Conservation (phyloP, 2,797 vertebrate species). For the Tragopan temminckii region DNA sequence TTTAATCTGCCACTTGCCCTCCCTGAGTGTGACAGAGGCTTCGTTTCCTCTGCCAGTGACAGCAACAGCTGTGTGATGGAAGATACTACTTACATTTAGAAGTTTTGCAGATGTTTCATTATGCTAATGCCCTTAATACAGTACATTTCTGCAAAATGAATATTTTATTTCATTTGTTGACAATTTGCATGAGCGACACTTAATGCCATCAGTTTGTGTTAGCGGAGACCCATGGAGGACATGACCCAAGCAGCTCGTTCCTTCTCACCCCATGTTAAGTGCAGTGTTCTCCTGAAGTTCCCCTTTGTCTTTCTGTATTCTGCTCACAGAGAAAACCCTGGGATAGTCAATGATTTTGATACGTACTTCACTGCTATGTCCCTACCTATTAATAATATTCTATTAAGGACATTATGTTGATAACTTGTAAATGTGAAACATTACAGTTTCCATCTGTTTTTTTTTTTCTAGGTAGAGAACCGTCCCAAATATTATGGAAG, state of each 20-base stretch:
- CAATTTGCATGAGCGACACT: not conserved
- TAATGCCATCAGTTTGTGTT: not conserved
- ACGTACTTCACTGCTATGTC: not conserved
- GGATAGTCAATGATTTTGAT: not conserved
- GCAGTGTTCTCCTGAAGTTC: not conserved
- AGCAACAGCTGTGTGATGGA: not conserved
- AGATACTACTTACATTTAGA: not conserved
- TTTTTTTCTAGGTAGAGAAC: slow-evolving; percentile 90
- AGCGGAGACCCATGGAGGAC: not conserved
- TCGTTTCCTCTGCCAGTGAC: not conserved
- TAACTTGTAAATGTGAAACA: slow-evolving; percentile 9
- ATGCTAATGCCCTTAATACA: not conserved
- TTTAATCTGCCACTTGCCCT: not conserved
- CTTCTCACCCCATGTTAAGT: not conserved
- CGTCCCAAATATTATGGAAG: slow-evolving; percentile 98
- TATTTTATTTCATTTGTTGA: not conserved
- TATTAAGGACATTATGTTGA: not conserved
- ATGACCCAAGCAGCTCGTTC: not conserved
- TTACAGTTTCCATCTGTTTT: slow-evolving; percentile 38
- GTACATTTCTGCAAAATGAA: not conserved
- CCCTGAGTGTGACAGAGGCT: not conserved
- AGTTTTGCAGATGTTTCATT: not conserved
- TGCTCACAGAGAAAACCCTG: not conserved
- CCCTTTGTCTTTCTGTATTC: not conserved
- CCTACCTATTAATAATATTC: not conserved